Percentiles rank a stretch among this genome's conserved stretches.
phyloP scores from a whole-genome alignment of 2,797 vertebrate genomes.

The Diplodus sargus region DNA sequence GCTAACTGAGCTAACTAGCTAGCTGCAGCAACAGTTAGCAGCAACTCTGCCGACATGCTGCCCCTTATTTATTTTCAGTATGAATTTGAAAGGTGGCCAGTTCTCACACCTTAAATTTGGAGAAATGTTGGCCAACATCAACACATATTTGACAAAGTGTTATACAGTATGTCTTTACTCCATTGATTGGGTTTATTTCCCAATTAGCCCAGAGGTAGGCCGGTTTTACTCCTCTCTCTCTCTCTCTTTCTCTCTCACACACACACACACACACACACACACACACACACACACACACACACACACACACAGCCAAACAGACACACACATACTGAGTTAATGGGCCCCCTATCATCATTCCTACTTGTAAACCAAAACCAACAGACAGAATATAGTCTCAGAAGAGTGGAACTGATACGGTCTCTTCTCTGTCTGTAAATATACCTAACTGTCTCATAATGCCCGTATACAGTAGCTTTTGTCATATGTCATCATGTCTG shows the following conservation, averaged over 20 bases:
- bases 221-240: not conserved
- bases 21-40: too few relatives aligned
- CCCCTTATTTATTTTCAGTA: too few relatives aligned
- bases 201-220: not conserved
- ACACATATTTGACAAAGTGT: not conserved
- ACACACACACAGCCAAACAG: not conserved
- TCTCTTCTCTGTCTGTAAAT: constrained; percentile 21
- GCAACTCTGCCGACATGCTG: too few relatives aligned
- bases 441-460: not conserved
- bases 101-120: not conserved
- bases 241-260: not conserved
- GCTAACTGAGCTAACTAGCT: too few relatives aligned
- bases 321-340: not conserved
- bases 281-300: not conserved
- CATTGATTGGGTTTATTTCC: not conserved
- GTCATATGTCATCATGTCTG: constrained; percentile 35
- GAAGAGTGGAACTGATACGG: constrained; percentile 10
- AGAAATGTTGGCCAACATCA: constrained; percentile 16
- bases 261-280: not conserved
- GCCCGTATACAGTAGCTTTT: constrained; percentile 21
- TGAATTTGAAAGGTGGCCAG: too few relatives aligned
- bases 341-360: not conserved
- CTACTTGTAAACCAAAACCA: constrained; percentile 9
- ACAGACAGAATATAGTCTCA: not conserved
- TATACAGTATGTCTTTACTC: not conserved